phyloP scores from a whole-genome alignment of 2,113 vertebrate species.

The Pyxicephalus adspersus region DNA sequence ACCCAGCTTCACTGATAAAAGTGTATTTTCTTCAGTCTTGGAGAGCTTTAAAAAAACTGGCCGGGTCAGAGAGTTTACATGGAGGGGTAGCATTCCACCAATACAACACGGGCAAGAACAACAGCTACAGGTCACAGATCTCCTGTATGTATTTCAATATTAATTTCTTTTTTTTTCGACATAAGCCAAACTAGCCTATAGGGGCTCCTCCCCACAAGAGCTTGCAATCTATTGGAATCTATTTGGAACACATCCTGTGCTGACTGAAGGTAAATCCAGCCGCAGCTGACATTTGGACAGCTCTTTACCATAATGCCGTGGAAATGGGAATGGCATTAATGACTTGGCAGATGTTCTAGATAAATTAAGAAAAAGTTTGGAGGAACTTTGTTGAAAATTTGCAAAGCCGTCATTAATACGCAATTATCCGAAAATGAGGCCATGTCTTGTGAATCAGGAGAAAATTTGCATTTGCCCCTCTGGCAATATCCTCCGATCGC shows the following conservation, averaged over 20 bases:
- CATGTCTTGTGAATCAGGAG: conserved; percentile 19
- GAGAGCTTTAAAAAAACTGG: too few relatives aligned
- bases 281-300: not conserved
- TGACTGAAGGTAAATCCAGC: too few relatives aligned
- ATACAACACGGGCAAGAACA: too few relatives aligned
- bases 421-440: conserved; percentile 22
- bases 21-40: too few relatives aligned
- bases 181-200: not conserved
- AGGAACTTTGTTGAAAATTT: not conserved
- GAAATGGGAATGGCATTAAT: not conserved
- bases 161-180: too few relatives aligned
- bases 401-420: not conserved
- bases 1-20: too few relatives aligned
- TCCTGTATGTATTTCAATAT: too few relatives aligned
- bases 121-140: too few relatives aligned
- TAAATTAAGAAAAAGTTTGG: conserved; percentile 1
- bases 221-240: too few relatives aligned
- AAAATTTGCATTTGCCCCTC: not conserved
- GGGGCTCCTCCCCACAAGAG: not conserved
- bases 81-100: too few relatives aligned
- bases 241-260: too few relatives aligned
- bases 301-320: not conserved
- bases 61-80: too few relatives aligned
- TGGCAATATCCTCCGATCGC: conserved; percentile 23
- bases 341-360: not conserved